Base-by-base conservation (phyloP, 2,113 vertebrate species). In the Natator depressus region DNA sequence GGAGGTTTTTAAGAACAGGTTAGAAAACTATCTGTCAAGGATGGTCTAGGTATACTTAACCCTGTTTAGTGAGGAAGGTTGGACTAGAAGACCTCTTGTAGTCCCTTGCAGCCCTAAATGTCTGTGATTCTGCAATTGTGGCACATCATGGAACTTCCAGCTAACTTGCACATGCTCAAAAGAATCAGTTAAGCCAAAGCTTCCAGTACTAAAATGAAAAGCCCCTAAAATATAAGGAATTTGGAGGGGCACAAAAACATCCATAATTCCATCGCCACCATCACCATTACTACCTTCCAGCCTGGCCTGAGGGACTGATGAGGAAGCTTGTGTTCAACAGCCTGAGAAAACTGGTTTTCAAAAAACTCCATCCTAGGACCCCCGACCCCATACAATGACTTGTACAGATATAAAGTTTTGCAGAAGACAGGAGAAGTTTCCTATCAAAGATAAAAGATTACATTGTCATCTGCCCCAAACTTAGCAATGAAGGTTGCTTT, bases 361-460 rank as follows among this genome's bases (percentile, higher is more conserved):
- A 83, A 80, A 90, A 17, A 62, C 51, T n/a, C 17, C 19, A 72
- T 20, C 8, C 19, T 24, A 38, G 69, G 69, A n/a, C 35, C 19
- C 17, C 19, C 19, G 6, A 10, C 10, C 8, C 20, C 5, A 5
- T 38, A 59, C 0, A 59, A 5, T 85, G 35, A 89, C 82, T 93
- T 89, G 50, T 93, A 91, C 59, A 54, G 42, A 80, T 57, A 89
- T 38, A 91, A 96, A 89, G 85, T 31, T 91, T 87, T 84, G 65
- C 76, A 85, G 82, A 93, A 89, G n/a, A 69, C 87, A 11, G 49
- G 81, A 51, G 89, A 91, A 25, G 29, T 29, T 42, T 55, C 65
- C 75, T 83, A 27, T 87, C 69, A 91, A 35, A 84, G 85, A 79
- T 93, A 93, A 94, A 62, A 35, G 91, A 94, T 82, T 38, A 38